Percentiles rank a stretch among this genome's conserved stretches.
Evolutionary conservation across 2,113 vertebrate species (phyloP).

Genomic region (Apteryx mantelli): DNA sequence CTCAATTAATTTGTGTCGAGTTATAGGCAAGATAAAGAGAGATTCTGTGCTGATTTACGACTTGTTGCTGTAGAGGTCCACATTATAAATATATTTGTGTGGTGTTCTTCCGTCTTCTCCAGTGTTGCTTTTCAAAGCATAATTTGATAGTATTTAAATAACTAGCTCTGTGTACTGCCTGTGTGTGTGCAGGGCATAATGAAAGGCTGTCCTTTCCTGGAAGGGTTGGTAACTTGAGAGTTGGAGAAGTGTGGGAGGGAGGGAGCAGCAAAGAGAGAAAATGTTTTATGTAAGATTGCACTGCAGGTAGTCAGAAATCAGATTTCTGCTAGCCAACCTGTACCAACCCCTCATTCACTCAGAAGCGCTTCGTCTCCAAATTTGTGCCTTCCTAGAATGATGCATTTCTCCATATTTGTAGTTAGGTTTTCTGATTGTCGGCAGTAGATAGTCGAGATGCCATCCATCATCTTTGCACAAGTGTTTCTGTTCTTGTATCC

Average conservation of each 20-base stretch:
- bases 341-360: neutral
- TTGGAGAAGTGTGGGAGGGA: neutral
- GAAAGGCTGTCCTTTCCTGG: neutral
- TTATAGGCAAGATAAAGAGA: neutral
- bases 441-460: neutral
- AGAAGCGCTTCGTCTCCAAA: neutral
- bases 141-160: neutral
- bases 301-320: neutral
- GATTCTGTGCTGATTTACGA: neutral
- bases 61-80: neutral
- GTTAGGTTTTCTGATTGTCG: neutral
- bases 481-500: neutral
- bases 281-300: neutral
- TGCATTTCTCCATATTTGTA: neutral
- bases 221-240: neutral
- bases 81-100: neutral
- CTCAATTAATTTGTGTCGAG: neutral
- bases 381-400: neutral
- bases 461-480: neutral
- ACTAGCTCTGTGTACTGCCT: neutral
- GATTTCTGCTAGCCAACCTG: neutral
- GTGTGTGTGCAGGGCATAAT: fast-evolving
- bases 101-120: neutral
- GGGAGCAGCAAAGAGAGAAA: neutral
- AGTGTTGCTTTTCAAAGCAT: neutral